These are phyloP conservation scores for Cylloceria caligata DNA, from an alignment of 2,888 invertebrate species.

Conservation along the genomic window DNA sequence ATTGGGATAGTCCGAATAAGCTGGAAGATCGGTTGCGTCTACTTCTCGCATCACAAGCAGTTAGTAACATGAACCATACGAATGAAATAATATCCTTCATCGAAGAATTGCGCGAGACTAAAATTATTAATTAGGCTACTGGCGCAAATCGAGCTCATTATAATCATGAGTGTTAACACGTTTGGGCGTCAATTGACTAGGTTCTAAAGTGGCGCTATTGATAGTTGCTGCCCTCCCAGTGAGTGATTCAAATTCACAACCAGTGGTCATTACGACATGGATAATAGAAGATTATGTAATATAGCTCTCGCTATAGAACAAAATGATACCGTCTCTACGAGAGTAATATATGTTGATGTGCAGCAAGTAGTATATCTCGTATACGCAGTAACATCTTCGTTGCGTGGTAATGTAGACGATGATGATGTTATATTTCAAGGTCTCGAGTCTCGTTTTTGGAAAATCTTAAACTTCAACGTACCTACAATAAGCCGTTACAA, in stretches of 20 bases:
- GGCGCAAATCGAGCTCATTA: background rate
- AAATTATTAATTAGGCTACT: no score
- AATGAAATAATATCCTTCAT: background rate
- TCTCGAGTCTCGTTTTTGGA: background rate
- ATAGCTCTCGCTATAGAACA: constrained; percentile 35
- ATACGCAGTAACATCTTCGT: constrained; percentile 26
- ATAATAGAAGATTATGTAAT: constrained; percentile 51
- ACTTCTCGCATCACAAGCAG: background rate
- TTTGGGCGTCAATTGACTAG: constrained; percentile 29
- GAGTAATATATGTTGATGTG: background rate
- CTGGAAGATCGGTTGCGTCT: background rate
- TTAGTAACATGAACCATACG: background rate
- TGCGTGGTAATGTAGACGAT: constrained; percentile 36
- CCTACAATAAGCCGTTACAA: constrained; percentile 18
- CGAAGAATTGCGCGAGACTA: background rate
- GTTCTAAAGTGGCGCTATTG: background rate
- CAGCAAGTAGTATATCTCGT: constrained; percentile 10
- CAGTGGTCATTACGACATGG: constrained; percentile 56
- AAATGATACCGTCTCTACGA: constrained; percentile 38
- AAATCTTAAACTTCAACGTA: constrained; percentile 1
- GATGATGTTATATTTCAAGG: background rate
- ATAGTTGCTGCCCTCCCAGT: constrained; percentile 42
- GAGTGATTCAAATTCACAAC: constrained; percentile 45
- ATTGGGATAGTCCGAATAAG: background rate
- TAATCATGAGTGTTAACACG: background rate